These are phyloP conservation scores for Podabrus alpinus DNA, from an alignment of 2,888 invertebrate species.

Conservation along the genomic window DNA sequence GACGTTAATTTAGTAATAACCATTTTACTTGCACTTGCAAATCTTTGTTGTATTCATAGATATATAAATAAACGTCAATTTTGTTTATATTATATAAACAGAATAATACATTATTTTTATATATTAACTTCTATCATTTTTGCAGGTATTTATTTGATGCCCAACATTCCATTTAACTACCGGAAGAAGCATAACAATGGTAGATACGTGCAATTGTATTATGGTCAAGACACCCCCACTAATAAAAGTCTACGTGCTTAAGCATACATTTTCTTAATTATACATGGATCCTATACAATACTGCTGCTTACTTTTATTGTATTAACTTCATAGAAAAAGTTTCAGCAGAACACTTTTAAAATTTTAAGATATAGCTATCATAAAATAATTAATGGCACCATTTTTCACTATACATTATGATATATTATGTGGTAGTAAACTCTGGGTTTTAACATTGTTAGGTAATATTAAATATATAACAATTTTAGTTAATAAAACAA, in stretches of 20 bases:
- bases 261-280: slow-evolving; percentile 44
- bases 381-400: background rate
- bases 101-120: background rate
- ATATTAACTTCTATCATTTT: background rate
- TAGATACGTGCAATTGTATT: slow-evolving; percentile 52
- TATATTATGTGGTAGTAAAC: background rate
- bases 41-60: background rate
- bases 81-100: background rate
- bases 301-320: slow-evolving; percentile 11
- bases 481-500: slow-evolving; percentile 16
- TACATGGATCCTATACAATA: slow-evolving; percentile 40
- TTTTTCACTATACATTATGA: background rate
- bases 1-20: slow-evolving; percentile 21
- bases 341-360: background rate
- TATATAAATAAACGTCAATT: background rate
- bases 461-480: background rate
- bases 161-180: slow-evolving; percentile 40
- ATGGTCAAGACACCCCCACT: slow-evolving; percentile 44
- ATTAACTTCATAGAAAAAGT: background rate
- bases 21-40: slow-evolving; percentile 4
- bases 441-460: background rate
- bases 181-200: slow-evolving; percentile 53
- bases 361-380: slow-evolving; percentile 3
- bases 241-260: slow-evolving; percentile 44
- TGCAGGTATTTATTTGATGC: slow-evolving; percentile 21